Base-by-base conservation (phyloP, 2,113 vertebrate genomes). In the Motacilla tschutschensis region DNA sequence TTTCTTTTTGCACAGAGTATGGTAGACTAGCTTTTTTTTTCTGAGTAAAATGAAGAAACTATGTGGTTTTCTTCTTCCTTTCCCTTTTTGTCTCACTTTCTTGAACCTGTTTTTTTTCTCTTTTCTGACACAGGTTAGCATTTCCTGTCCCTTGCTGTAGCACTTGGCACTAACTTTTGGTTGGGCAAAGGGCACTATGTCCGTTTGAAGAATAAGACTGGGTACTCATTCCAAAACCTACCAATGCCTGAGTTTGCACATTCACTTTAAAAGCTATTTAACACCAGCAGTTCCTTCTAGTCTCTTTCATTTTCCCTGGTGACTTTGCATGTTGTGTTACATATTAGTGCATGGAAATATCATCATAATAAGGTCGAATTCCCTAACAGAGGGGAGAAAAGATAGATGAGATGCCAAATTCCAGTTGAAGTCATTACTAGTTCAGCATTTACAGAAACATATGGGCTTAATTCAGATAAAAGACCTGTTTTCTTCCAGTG, bases 271-370 rank as follows among this genome's bases (percentile, higher is more conserved):
- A 79, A 59, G 6, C 16, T 62, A 25, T 47, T 94, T 77, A 33
- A 46, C 38, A 80, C 14, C 47, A 69, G 12, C 8, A 79, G 12
- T 50, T 63, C 38, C 26, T 76, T 76, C 51, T 55, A 17, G 33
- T 43, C 14, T 40, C 9, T 81, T 60, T 35, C 14, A 51, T 73
- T 90, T 78, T 50, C 41, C 60, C 31, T 73, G 43, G 70, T 46
- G 53, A 89, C 65, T 88, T 81, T 67, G 11, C 33, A 19, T 50
- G 17, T 50, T 77, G 22, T 53, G n/a, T 81, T 79, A 63, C 48
- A 57, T 67, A 24, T 82, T 55, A 62, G 36, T 29, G 10, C 53
- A 84, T 53, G 38, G 76, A 93, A 95, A 91, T 81, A 31, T 73
- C 85, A 86, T 85, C 14, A 65, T 72, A 59, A 60, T 47, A 55